Percentiles rank a stretch among this genome's conserved stretches.
Evolutionary conservation across 2,113 vertebrate species (phyloP).

Genomic region (Machaerirhynchus nigripectus): DNA sequence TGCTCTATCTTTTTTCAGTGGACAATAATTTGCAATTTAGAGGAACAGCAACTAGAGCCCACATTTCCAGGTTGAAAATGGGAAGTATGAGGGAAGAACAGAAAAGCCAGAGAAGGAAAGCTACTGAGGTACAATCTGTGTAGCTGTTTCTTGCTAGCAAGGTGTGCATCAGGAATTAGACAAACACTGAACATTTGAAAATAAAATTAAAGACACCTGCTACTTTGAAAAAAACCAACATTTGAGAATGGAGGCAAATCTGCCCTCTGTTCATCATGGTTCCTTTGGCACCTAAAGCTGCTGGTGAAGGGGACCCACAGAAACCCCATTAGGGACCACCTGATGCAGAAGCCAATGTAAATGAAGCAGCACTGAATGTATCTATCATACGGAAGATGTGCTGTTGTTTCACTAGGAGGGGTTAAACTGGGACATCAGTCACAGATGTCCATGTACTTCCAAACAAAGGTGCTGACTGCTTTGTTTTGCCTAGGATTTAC

Average conservation of each 20-base stretch:
- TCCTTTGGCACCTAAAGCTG: not conserved
- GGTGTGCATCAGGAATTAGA: not conserved
- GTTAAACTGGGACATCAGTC: constrained; percentile 1
- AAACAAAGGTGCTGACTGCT: not conserved
- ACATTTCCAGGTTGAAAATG: not conserved
- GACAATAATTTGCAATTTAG: not conserved
- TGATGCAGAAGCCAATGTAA: not conserved
- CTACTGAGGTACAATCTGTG: not conserved
- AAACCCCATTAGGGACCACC: not conserved
- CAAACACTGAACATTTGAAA: not conserved
- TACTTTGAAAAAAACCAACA: not conserved
- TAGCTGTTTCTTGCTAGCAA: not conserved
- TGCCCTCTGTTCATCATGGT: not conserved
- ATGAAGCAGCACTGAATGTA: not conserved
- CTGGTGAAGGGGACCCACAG: not conserved
- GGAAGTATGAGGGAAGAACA: not conserved
- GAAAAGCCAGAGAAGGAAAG: not conserved
- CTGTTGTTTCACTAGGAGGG: not conserved
- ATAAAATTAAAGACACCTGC: not conserved
- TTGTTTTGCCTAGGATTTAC: not conserved
- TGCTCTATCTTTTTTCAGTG: not conserved
- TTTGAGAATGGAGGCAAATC: not conserved
- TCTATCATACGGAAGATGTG: not conserved
- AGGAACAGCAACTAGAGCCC: not conserved
- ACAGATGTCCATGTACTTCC: not conserved